These are phyloP conservation scores for Busseola fusca DNA, from an alignment of 2,888 invertebrate species.

Conservation along the genomic window DNA sequence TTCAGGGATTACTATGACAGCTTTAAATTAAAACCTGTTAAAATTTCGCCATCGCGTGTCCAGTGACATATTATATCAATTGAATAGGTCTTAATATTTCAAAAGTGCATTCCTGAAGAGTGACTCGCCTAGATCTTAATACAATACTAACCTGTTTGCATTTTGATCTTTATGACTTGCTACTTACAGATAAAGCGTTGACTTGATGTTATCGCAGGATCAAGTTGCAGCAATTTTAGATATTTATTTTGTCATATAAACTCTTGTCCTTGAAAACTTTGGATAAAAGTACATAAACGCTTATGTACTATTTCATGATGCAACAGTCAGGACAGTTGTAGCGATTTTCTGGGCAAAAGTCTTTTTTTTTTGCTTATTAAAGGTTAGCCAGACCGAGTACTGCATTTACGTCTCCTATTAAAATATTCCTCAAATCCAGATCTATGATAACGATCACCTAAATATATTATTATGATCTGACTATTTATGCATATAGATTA, in stretches of 20 bases:
- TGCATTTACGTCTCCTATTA: not conserved
- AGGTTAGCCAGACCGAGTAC: not conserved
- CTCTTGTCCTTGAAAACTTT: not conserved
- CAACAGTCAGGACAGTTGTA: too few species aligned
- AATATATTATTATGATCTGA: conserved; percentile 11
- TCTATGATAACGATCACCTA: not conserved
- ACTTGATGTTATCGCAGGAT: not conserved
- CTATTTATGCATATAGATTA: conserved; percentile 7
- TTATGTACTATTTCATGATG: too few species aligned
- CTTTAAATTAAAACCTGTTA: conserved; percentile 23
- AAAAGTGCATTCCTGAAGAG: conserved; percentile 38
- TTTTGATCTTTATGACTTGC: conserved; percentile 5
- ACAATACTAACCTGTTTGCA: conserved; percentile 49
- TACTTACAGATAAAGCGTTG: conserved; percentile 18
- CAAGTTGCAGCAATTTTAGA: not conserved
- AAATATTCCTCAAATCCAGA: not conserved
- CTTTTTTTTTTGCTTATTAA: too few species aligned
- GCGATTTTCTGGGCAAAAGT: too few species aligned
- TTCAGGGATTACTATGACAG: not conserved
- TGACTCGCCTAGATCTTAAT: conserved; percentile 33
- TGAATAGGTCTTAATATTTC: conserved; percentile 32
- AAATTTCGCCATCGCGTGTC: not conserved
- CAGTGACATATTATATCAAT: conserved; percentile 29
- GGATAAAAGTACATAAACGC: not conserved
- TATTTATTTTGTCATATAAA: not conserved